phyloP scores from a whole-genome alignment of 1,140 invertebrate species.

The Rhopalosiphum maidis region DNA sequence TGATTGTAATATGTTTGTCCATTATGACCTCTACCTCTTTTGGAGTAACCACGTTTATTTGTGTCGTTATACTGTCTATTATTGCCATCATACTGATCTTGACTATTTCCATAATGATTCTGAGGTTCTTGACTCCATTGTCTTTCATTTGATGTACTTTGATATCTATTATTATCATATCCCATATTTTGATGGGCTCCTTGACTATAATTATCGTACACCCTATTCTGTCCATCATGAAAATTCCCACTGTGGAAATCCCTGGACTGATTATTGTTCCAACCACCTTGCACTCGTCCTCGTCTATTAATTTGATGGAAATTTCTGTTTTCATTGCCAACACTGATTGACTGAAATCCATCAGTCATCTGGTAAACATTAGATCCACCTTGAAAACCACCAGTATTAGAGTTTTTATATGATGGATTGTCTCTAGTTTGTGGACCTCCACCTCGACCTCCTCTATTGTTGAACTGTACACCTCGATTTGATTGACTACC shows the following conservation, averaged over 20 bases:
- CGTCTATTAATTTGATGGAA: conserved; percentile 48
- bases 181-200: neutral
- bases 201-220: conserved; percentile 16
- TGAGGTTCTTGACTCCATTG: conserved; percentile 22
- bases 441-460: conserved; percentile 20
- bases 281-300: conserved; percentile 52
- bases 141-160: conserved; percentile 2
- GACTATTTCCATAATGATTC: conserved; percentile 6
- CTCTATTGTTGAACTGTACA: conserved; percentile 46
- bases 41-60: conserved; percentile 34
- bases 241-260: neutral
- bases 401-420: neutral
- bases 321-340: conserved; percentile 47
- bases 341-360: conserved; percentile 56
- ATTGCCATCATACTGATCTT: conserved; percentile 32
- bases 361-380: conserved; percentile 58
- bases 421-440: conserved; percentile 33
- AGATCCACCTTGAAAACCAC: conserved; percentile 41
- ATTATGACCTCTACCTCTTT: conserved; percentile 53
- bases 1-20: conserved; percentile 53
- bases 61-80: neutral
- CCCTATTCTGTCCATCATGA: neutral
- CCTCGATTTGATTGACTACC: conserved; percentile 28
- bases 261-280: neutral
- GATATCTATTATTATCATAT: conserved; percentile 6